Evolutionary conservation across 2,113 vertebrate genomes (phyloP).

Genomic region (Mirounga angustirostris): DNA sequence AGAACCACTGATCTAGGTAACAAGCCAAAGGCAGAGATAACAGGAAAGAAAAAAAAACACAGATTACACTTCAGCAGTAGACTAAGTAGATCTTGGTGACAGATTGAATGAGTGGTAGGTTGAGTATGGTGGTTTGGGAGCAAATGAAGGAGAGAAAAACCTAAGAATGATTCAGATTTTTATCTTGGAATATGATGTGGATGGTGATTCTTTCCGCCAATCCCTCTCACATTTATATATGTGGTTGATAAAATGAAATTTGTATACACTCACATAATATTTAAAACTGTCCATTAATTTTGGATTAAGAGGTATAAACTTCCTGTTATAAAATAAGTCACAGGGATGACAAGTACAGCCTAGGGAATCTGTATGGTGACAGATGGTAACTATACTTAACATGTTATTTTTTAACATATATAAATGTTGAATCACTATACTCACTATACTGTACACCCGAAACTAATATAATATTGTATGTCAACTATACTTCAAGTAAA

Average conservation of each 20-base stretch:
- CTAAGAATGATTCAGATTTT: background rate
- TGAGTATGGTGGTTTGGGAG: background rate
- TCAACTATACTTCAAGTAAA: background rate
- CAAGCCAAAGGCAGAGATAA: background rate
- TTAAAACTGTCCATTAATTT: background rate
- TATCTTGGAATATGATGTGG: background rate
- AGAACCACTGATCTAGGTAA: background rate
- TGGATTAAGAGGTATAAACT: background rate
- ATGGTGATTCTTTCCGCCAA: background rate
- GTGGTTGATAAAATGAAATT: conserved; percentile 24
- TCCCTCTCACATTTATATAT: background rate
- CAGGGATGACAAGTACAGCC: background rate
- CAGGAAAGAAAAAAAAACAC: background rate
- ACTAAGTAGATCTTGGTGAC: background rate
- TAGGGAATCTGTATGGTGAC: background rate
- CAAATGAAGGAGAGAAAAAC: background rate
- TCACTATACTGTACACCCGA: background rate
- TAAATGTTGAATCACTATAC: background rate
- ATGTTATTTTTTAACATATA: background rate
- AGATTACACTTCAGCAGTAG: background rate
- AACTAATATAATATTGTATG: background rate
- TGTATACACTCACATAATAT: background rate
- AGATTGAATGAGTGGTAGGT: background rate
- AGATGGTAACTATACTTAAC: background rate
- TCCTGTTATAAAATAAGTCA: background rate